Evolutionary conservation across 2,113 vertebrate genomes (phyloP).

Genomic region (Passer domesticus): DNA sequence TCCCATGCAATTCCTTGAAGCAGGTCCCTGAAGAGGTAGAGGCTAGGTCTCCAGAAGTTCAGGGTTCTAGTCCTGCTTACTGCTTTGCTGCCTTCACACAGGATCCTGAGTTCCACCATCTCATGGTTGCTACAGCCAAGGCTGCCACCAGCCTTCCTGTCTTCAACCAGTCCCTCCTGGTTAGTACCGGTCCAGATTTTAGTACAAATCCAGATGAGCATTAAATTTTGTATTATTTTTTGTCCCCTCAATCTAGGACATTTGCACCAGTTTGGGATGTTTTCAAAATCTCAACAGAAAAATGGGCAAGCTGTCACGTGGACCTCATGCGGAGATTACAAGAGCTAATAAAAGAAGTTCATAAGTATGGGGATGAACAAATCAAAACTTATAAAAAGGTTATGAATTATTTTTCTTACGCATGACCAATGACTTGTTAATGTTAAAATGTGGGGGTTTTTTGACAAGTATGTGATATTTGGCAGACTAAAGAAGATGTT

Average conservation of each 20-base stretch:
- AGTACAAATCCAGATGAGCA: not conserved
- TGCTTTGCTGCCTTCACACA: not conserved
- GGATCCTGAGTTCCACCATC: not conserved
- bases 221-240: not conserved
- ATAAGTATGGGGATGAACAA: slow-evolving; percentile 94
- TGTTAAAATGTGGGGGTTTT: not conserved
- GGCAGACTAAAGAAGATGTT: slow-evolving; percentile 93
- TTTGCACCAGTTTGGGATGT: slow-evolving; percentile 94
- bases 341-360: slow-evolving; percentile 94
- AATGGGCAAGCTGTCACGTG: slow-evolving; percentile 89
- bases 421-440: not conserved
- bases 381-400: slow-evolving; percentile 95
- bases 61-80: not conserved
- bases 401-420: slow-evolving; percentile 6
- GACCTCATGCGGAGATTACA: slow-evolving; percentile 91
- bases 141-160: not conserved
- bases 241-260: slow-evolving; percentile 72
- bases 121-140: not conserved
- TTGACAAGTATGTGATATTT: slow-evolving; percentile 59
- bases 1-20: not conserved
- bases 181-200: not conserved
- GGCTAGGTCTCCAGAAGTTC: not conserved
- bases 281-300: slow-evolving; percentile 93
- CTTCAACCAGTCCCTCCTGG: not conserved
- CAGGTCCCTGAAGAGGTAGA: not conserved